Evolutionary conservation across 2,888 invertebrate species (phyloP).

Genomic region (Ditula angustiorana): DNA sequence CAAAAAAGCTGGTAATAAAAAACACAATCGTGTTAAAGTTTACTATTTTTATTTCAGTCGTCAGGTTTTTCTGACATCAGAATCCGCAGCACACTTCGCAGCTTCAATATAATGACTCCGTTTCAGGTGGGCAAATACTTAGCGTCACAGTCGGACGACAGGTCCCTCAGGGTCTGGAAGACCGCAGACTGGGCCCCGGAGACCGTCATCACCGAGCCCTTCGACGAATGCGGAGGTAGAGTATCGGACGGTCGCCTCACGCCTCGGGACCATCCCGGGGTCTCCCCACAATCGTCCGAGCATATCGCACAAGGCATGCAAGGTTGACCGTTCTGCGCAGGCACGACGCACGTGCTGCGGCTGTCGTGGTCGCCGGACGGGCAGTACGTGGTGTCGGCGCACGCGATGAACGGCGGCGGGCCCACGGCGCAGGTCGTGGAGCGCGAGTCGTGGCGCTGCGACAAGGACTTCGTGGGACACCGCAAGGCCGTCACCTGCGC

Average conservation of each 20-base stretch:
- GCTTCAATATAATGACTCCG: too few relatives aligned
- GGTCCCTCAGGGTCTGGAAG: slow-evolving; percentile 97
- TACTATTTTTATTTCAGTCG: not conserved
- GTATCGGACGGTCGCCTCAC: not conserved
- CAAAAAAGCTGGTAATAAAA: too few relatives aligned
- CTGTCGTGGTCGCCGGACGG: slow-evolving; percentile 99
- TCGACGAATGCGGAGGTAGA: slow-evolving; percentile 91
- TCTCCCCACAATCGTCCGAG: too few relatives aligned
- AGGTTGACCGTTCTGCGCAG: slow-evolving; percentile 62
- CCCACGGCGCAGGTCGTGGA: slow-evolving; percentile 99
- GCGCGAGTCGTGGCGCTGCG: slow-evolving; percentile 96
- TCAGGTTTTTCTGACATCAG: slow-evolving; percentile 12
- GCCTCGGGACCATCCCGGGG: too few relatives aligned
- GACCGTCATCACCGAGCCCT: slow-evolving; percentile 95
- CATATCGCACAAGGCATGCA: too few relatives aligned
- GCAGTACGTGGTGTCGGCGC: slow-evolving; percentile 97
- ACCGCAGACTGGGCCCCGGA: slow-evolving; percentile 98
- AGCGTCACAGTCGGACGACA: slow-evolving; percentile 98
- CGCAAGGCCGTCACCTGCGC: slow-evolving; percentile 98
- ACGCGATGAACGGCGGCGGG: slow-evolving; percentile 99
- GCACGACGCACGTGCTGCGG: slow-evolving; percentile 96
- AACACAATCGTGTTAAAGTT: too few relatives aligned
- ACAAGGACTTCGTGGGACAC: slow-evolving; percentile 99
- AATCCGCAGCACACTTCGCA: too few relatives aligned
- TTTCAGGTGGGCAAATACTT: slow-evolving; percentile 94